Base-by-base conservation (phyloP, 2,797 vertebrate species). In the Poliocrania exsul region DNA sequence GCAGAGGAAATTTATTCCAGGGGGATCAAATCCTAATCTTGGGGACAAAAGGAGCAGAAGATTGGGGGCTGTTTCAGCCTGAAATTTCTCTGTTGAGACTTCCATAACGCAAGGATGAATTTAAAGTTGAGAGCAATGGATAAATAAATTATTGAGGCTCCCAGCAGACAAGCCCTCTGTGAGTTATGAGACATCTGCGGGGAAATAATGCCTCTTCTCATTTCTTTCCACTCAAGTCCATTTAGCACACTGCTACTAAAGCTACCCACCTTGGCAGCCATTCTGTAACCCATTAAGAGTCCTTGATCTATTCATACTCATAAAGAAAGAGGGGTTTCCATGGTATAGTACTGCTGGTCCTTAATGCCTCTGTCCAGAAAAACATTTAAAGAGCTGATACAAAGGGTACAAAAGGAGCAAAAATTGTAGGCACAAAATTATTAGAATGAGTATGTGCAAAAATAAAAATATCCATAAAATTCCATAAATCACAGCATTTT, bases 271-370 rank as follows among this genome's bases (percentile, higher is more conserved):
- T 94, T 94, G 93, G 75, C 91, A 95, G 87, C 89, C 94, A 91
- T 89, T 96, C 87, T 93, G 82, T 90, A 94, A 92, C 44, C 88
- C 87, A 90, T 96, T 96, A 96, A 90, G 89, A 93, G 93, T 88
- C 94, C 94, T 95, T 96, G 91, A 88, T 93, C 91, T 95, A 82
- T 86, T 94, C 82, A 93, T 42, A 81, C 24, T 13, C 62, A 60
- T 60, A 91, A 90, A 94, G 65, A 94, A 94, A 89, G 50, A 58
- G 10, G 4, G 1, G 0, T 9, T 67, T 88, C 69, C 60, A 47
- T 47, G 37, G 46, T 83, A 37, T 17, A 86, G 21, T 47, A 75
- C 75, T 81, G 53, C 23, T 88, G 24, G n/a, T 84, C 54, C 79
- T 75, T 88, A 92, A 92, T 81, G 66, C n/a, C 62, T 73, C 50